Base-by-base conservation (phyloP, 2,797 vertebrate genomes). In the Oophaga sylvatica region DNA sequence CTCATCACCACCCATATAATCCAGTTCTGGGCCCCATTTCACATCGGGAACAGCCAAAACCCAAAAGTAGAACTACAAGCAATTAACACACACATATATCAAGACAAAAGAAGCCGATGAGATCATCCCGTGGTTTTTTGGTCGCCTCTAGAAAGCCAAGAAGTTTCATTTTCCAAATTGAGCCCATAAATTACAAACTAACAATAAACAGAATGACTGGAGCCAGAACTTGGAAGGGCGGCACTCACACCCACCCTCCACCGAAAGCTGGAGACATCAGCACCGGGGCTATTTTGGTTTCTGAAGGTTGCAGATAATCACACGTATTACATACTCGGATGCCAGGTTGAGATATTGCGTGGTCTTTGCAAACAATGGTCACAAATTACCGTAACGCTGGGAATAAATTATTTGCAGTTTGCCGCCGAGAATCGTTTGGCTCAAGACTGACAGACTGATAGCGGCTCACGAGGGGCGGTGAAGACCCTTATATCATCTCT, bases 131-230 rank as follows among this genome's bases (percentile, higher is more conserved):
- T 31, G 79, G 88, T 71, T 71, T 53, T 83, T 60, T 76, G 80
- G 84, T 82, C 82, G 77, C 83, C 79, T 81, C 53, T 67, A 65
- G 73, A 31, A 86, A 83, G 84, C 71, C 56, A 31, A 81, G 20
- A 68, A 67, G 73, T 77, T 86, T 53, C 57, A 81, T 56, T 86
- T 89, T 89, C 80, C 65, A 89, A 86, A 83, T 68, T 81, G 80
- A 45, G 80, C 56, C 80, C 80, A 59, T 82, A 70, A 86, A 89
- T 82, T 86, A 84, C 84, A 86, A 26, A 29, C 63, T 78, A 59
- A 86, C 48, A 83, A 89, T 86, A 86, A 86, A 80, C 45, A 67
- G 16, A 35, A 60, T 56, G 5, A 68, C 75, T 5, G 22, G 7
- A 63, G 87, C 87, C 87, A 89, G 82, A 71, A 80, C 87, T 71